These are phyloP conservation scores for Saccostrea cuccullata DNA, from an alignment of 1,140 invertebrate species.

Conservation along the genomic window DNA sequence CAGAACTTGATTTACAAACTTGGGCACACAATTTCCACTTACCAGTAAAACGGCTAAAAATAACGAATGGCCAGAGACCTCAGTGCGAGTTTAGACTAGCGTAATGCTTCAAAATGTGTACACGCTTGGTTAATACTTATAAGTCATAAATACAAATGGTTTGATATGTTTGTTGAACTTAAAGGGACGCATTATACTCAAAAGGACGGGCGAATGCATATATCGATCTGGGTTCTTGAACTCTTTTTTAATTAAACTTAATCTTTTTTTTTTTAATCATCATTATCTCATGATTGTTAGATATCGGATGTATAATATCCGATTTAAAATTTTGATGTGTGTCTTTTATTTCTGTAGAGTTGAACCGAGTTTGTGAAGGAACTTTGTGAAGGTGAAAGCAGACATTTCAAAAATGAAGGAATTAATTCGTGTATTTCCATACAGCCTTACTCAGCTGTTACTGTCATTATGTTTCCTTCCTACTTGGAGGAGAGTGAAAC, in stretches of 20 bases:
- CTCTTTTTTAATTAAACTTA: not conserved
- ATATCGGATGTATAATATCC: not conserved
- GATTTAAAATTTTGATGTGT: too few species aligned
- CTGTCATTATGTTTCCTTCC: too few species aligned
- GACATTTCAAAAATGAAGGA: too few species aligned
- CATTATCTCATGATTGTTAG: not conserved
- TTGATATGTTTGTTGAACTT: not conserved
- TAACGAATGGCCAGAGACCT: not conserved
- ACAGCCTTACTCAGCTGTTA: too few species aligned
- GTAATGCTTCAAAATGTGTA: not conserved
- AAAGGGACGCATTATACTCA: not conserved
- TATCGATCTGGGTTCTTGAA: not conserved
- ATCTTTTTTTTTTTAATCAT: not conserved
- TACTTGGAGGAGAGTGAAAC: too few species aligned
- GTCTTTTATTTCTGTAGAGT: too few species aligned
- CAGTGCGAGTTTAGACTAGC: not conserved
- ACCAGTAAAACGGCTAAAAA: not conserved
- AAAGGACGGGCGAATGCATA: not conserved
- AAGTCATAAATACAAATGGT: not conserved
- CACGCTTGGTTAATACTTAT: not conserved
- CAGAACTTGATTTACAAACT: not conserved
- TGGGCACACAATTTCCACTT: not conserved
- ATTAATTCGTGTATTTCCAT: too few species aligned
- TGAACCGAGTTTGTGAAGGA: too few species aligned
- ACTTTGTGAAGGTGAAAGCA: too few species aligned